A percentile compares a stretch with the other conserved stretches of the same genome.
Evolutionary conservation across 2,797 vertebrate species (phyloP).

Genomic region (Meda fulgida): DNA sequence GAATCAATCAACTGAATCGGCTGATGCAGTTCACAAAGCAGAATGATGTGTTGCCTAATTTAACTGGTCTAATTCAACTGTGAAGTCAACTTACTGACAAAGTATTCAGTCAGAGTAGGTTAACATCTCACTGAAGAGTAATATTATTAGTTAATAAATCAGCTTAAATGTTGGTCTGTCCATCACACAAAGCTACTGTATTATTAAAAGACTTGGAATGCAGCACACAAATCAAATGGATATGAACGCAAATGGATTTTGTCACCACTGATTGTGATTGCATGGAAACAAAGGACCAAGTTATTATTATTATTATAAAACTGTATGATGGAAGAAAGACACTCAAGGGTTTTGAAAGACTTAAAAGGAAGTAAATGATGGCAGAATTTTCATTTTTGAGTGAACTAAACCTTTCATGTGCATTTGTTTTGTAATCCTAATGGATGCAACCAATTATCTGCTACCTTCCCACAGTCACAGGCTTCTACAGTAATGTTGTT

Average conservation of each 20-base stretch:
- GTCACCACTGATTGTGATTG: not conserved
- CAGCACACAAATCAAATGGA: not conserved
- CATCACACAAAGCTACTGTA: not conserved
- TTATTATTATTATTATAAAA: not conserved
- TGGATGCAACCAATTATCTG: conserved; percentile 16
- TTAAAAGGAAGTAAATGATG: not conserved
- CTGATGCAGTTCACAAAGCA: not conserved
- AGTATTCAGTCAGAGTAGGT: not conserved
- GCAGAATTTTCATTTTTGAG: not conserved
- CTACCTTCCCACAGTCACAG: not conserved
- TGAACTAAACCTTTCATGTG: not conserved
- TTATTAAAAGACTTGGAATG: not conserved
- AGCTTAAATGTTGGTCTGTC: not conserved
- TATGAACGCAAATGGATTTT: not conserved
- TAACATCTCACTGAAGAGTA: not conserved
- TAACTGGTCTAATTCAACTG: not conserved
- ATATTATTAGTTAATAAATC: not conserved
- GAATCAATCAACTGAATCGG: not conserved
- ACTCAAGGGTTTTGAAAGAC: not conserved
- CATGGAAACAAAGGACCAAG: not conserved
- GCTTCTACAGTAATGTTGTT: not conserved
- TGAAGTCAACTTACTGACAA: not conserved
- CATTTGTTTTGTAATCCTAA: conserved; percentile 29
- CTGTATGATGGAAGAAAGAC: not conserved
- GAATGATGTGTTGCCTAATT: not conserved